Base-by-base conservation (phyloP, 2,797 vertebrate genomes). In the Sebastes goodei region DNA sequence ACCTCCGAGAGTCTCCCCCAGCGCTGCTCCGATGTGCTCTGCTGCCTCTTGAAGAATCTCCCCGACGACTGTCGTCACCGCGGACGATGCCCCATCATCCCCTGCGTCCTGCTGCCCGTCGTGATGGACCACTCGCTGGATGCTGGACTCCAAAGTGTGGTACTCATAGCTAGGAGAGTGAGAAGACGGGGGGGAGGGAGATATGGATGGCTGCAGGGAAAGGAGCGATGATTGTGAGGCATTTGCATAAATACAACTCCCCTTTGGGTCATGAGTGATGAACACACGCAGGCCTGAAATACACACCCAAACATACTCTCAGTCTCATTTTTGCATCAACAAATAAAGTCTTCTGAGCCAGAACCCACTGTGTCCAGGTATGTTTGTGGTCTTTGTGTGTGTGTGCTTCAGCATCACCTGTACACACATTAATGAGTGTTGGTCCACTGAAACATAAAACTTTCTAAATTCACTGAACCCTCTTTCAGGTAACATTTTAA, bases 1-100 rank as follows among this genome's bases (percentile, higher is more conserved):
- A 99, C 98, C 98, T 99, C 97, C 95, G 84, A 98, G 97, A 89
- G 96, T 94, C 96, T 97, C 96, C 94, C 96, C 96, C 95, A 97
- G 96, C 89, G 95, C 95, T 87, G 95, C 95, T 85, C 96, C 96
- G 96, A 98, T 92, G 94, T 96, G 96, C 94, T 97, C 97, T 9
- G 97, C 95, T 93, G 97, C 97, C 85, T 98, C 96, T 95, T 95
- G 96, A 96, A 98, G 96, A 95, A 99, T 97, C 93, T 98, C 97
- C 94, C 95, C 96, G 90, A 96, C 88, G 88, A 98, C 94, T 68
- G 87, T 90, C 46, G 93, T 95, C 71, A 91, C 82, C 35, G 73
- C 86, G 66, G 96, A 96, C 81, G 95, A 95, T 62, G 94, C 95
- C 94, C 94, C 95, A 91, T 94, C 95, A 94, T 94, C 96, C 81